phyloP scores from a whole-genome alignment of 2,113 vertebrate genomes.

The Penelope pileata region DNA sequence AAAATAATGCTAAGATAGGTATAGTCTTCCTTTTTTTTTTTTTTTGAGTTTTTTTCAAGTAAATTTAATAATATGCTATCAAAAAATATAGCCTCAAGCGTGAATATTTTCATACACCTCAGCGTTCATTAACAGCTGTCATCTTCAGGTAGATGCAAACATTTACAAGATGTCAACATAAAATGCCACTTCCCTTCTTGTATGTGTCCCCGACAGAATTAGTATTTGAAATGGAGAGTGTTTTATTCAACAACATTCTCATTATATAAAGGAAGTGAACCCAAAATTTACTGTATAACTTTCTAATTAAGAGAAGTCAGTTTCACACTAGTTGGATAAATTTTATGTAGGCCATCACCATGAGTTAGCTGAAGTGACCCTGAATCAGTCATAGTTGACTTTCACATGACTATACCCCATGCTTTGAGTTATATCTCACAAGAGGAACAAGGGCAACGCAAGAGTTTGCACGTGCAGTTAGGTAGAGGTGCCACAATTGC shows the following conservation, averaged over 20 bases:
- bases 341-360: background rate
- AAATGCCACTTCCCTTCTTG: background rate
- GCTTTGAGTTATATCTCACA: background rate
- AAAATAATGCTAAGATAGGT: background rate
- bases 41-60: background rate
- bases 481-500: rapidly evolving
- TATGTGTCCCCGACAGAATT: background rate
- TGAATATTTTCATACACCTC: background rate
- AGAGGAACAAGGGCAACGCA: background rate
- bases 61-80: background rate
- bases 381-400: background rate
- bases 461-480: background rate
- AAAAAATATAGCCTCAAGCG: background rate
- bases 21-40: background rate
- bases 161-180: background rate
- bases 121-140: background rate
- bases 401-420: rapidly evolving
- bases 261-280: background rate
- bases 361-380: rapidly evolving
- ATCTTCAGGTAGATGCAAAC: background rate
- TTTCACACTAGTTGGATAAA: background rate
- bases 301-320: background rate
- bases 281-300: background rate
- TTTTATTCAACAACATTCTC: background rate
- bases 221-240: rapidly evolving